phyloP scores from a whole-genome alignment of 2,113 vertebrate species.

The Monopterus albus region DNA sequence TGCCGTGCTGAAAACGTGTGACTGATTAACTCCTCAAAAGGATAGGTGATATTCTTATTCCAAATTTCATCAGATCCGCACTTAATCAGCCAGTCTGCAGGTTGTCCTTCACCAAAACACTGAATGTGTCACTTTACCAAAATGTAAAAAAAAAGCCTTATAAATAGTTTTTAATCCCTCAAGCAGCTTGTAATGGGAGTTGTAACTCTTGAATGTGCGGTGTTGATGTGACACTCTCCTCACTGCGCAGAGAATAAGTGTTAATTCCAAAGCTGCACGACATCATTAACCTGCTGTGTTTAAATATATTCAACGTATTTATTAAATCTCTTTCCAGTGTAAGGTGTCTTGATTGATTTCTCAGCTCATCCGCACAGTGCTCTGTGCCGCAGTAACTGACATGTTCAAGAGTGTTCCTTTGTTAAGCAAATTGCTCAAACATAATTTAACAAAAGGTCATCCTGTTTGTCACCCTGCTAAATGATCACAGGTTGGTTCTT shows the following conservation, averaged over 20 bases:
- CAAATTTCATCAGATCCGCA: background rate
- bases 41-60: too few relatives aligned
- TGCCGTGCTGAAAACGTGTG: background rate
- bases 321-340: conserved; percentile 57
- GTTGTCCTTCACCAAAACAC: conserved; percentile 5
- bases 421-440: conserved; percentile 19
- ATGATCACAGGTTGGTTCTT: conserved; percentile 29
- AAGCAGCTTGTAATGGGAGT: background rate
- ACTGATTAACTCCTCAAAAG: too few relatives aligned
- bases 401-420: conserved; percentile 29
- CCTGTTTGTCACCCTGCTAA: conserved; percentile 30
- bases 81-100: conserved; percentile 7
- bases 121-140: conserved; percentile 9
- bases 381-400: background rate
- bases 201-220: conserved; percentile 25
- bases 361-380: conserved; percentile 8
- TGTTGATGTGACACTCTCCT: conserved; percentile 34
- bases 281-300: conserved; percentile 45
- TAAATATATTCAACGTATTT: conserved; percentile 35
- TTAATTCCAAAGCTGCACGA: conserved; percentile 59
- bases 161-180: conserved; percentile 24
- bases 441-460: background rate
- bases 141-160: background rate
- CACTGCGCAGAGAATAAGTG: conserved; percentile 52
- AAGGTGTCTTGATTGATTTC: conserved; percentile 45